phyloP scores from a whole-genome alignment of 2,113 vertebrate genomes.

The Ceyx margarethae region DNA sequence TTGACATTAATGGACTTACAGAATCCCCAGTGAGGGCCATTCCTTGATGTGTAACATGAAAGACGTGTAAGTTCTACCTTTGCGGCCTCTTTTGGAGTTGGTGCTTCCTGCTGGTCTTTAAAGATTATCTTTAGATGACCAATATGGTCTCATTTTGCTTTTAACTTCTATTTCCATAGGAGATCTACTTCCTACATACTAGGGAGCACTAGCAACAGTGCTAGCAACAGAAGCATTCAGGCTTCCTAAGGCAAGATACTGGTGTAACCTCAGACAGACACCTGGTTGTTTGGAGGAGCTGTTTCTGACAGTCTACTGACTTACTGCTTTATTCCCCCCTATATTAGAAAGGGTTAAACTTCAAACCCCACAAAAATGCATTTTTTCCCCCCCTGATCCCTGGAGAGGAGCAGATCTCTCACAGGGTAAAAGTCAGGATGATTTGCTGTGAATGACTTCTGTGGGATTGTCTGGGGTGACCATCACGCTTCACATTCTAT shows the following conservation, averaged over 20 bases:
- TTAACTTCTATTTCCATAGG: background rate
- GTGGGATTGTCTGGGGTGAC: background rate
- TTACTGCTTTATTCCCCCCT: background rate
- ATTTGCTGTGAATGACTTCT: background rate
- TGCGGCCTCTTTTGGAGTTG: background rate
- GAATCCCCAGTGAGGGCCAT: background rate
- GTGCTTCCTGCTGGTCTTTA: background rate
- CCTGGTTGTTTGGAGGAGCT: background rate
- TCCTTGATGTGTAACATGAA: background rate
- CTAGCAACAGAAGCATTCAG: background rate
- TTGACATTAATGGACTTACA: background rate
- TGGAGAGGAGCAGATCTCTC: background rate
- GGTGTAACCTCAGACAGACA: background rate
- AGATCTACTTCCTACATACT: background rate
- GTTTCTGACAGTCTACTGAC: background rate
- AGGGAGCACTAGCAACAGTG: background rate
- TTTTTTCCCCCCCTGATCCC: background rate
- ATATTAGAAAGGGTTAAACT: background rate
- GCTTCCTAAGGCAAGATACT: background rate
- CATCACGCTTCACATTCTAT: background rate
- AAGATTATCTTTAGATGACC: background rate
- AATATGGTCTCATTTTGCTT: background rate
- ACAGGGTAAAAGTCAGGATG: background rate
- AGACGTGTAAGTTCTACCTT: fast-evolving
- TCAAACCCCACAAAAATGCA: background rate